These are phyloP conservation scores for Cybosia mesomella DNA, from an alignment of 2,888 invertebrate genomes.

Conservation along the genomic window DNA sequence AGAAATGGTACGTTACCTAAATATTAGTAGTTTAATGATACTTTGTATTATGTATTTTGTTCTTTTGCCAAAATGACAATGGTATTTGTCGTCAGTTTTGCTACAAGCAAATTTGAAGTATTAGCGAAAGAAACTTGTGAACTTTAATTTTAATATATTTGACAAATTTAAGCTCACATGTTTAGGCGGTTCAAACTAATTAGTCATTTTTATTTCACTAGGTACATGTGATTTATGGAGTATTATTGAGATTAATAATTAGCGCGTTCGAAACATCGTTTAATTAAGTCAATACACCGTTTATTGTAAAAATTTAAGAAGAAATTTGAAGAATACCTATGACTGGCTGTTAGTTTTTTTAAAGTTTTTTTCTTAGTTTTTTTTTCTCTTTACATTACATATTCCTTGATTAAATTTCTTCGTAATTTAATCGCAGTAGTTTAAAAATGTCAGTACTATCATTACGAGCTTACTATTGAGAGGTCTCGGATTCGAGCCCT, in stretches of 20 bases:
- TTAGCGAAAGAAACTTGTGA: background rate
- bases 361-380: too few species aligned
- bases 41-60: background rate
- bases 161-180: background rate
- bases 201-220: background rate
- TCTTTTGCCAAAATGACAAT: background rate
- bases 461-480: too few species aligned
- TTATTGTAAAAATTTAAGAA: too few species aligned
- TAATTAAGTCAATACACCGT: background rate
- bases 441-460: too few species aligned
- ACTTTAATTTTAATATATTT: background rate
- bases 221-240: too few species aligned
- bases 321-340: too few species aligned
- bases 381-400: too few species aligned
- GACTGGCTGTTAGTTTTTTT: too few species aligned
- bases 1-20: background rate
- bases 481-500: too few species aligned
- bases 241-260: background rate
- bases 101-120: background rate
- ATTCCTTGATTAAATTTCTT: too few species aligned
- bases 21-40: background rate
- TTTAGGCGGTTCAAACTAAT: background rate
- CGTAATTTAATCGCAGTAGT: too few species aligned
- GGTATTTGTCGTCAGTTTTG: background rate
- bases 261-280: background rate